Evolutionary conservation across 2,797 vertebrate species (phyloP), one percentile per base, ranked within the genome.

Genomic region (Tolypeutes matacus): DNA sequence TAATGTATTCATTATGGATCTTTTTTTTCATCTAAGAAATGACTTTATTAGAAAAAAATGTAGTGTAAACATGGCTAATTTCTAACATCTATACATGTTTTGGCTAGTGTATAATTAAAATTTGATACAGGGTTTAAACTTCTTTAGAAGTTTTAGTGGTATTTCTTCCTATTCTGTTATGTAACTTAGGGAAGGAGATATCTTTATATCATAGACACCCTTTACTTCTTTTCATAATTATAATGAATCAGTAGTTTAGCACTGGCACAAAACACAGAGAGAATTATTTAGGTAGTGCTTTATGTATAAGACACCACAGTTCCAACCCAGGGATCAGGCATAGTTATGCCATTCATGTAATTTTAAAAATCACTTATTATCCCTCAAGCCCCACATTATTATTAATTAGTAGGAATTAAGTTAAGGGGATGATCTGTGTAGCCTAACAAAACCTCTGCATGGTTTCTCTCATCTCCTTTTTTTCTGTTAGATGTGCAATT

Each of bases 401-500:
- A 92, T 96, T 96, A 95, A 58, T 89, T 76, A 93, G 91, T n/a
- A 95, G 92, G 90, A 95, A 94, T 96, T 95, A 96, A 97, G 97
- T 96, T 69, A 91, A 98, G 91, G 58, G 49, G 85, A 94, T 53
- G 81, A 75, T 89, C 95, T 58, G 86, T 58, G 86, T 85, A 93
- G 93, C 77, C 91, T 91, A 97, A 98, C 70, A 97, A 97, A 98
- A 97, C 91, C 95, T 96, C 0, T 0, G 49, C 76, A 80, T 88
- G 96, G 96, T 96, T 95, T 95, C 93, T 95, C 85, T 96, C 95
- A 96, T 96, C 85, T 96, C 88, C 90, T 91, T 77, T 96, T n/a
- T 87, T 73, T 27, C 94, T 92, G 97, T 97, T 96, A 97, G 94
- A 97, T 97, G 98, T 99, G 98, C 98, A 98, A 98, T 97, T 98